Evolutionary conservation across 2,113 vertebrate species (phyloP), one percentile per base, ranked within the genome.

Genomic region (Aldabrachelys gigantea): DNA sequence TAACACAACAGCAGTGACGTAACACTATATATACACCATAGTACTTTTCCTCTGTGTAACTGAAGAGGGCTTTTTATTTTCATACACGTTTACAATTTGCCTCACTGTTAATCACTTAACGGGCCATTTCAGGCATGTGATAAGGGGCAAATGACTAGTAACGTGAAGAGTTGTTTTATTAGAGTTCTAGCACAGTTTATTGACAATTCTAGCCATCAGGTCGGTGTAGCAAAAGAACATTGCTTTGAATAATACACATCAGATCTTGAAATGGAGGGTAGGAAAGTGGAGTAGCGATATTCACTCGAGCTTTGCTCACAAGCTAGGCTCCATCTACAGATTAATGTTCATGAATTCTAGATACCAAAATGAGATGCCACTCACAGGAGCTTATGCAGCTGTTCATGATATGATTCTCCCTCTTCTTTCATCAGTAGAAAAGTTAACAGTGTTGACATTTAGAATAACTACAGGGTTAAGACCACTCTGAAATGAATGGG

Each of bases 401-500:
- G 10, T 27, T 27, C 25, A 78, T 44, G 41, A 4, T 47, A 78
- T 47, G 22, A 14, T 59, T 25, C 9, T 21, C 57, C 5, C 24
- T 49, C 41, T 12, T 14, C 41, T 78, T 47, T 47, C 13, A 38
- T 12, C 24, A 47, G 25, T 47, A 22, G 22, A 62, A 84, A 21
- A 44, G 44, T 84, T 62, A 47, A 35, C 38, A 84, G 9, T 22
- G 14, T 59, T 84, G 27, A 47, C 41, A 62, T 62, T 82, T 44
- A 82, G 44, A 50, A 82, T 38, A 82, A 38, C 35, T 52, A 38
- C 50, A 31, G 54, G 12, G 31, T 62, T 31, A 54, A 59, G 21
- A 62, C 44, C 59, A 69, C 0, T 0, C 1, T 94, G 76, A 92
- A 54, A 5, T 38, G n/a, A 69, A 38, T 65, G 17, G 35, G 17